A percentile compares a stretch with the other conserved stretches of the same genome.
These are phyloP conservation scores for Vulpes lagopus DNA, from an alignment of 2,113 vertebrate genomes.

Conservation along the genomic window DNA sequence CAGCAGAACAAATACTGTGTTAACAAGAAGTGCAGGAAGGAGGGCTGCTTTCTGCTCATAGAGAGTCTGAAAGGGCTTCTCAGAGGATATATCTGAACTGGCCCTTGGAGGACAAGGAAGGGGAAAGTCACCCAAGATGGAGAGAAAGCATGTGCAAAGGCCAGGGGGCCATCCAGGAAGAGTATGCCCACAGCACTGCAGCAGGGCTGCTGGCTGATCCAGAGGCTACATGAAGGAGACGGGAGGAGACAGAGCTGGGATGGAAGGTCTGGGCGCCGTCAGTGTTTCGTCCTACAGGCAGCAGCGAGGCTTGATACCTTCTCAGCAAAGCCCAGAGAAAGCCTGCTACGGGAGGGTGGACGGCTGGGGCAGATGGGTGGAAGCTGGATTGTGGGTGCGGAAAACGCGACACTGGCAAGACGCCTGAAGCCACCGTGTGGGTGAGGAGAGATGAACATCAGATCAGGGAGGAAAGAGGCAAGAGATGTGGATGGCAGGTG, in stretches of 20 bases:
- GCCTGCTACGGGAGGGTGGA: neutral
- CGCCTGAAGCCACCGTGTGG: neutral
- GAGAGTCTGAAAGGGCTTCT: neutral
- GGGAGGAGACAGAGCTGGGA: accelerated
- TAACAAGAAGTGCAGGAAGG: neutral
- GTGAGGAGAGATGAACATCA: neutral
- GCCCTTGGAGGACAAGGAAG: neutral
- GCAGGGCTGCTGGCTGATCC: neutral
- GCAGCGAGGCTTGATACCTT: accelerated
- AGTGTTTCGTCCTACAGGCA: neutral
- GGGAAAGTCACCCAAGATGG: neutral
- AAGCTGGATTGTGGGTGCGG: neutral
- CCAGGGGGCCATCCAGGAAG: neutral
- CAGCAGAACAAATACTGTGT: neutral
- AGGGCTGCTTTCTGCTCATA: neutral
- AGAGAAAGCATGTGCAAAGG: neutral
- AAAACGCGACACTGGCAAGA: neutral
- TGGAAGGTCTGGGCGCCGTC: neutral
- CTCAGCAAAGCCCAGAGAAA: neutral
- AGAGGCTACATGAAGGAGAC: neutral
- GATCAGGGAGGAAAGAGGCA: neutral
- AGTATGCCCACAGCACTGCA: neutral
- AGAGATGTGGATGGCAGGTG: neutral
- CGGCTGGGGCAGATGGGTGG: neutral
- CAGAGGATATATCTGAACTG: neutral